Base-by-base conservation (phyloP, 2,797 vertebrate genomes). In the Harpagifer antarcticus region DNA sequence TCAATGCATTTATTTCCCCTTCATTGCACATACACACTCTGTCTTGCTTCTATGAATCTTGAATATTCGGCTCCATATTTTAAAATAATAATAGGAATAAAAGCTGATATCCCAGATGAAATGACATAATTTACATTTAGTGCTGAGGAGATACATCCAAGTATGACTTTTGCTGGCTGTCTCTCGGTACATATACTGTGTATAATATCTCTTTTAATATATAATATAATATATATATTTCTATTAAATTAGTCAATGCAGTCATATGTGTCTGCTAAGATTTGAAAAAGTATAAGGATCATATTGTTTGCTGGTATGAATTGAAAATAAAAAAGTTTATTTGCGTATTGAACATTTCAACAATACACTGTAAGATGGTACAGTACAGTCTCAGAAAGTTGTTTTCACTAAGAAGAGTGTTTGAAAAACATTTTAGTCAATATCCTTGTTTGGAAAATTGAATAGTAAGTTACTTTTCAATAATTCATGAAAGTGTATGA, bases 41-140 rank as follows among this genome's bases (percentile, higher is more conserved):
- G 76, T 84, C 82, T 82, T 73, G 72, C 77, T 78, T 89, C 76
- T 1, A 57, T 87, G 82, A 84, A 75, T 85, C 72, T 78, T 89
- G 77, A 83, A 88, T 85, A 86, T 82, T 86, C 74, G 75, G 65
- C 75, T 59, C 74, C 78, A 82, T 88, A 88, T 91, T 87, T 92
- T 84, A 83, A 82, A 82, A 90, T 84, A 81, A 86, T 91, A 91
- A 89, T 80, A 72, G 83, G 88, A 88, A 89, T 90, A 91, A 90
- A 91, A 88, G 63, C 64, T 82, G 76, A 90, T 90, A 88, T 86
- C 83, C 77, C 60, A 50, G 62, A 82, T 81, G 69, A 88, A 85
- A 91, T 83, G 1, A 76, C 76, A 82, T 78, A 55, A 74, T 86
- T 90, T 83, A 78, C 73, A 80, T 80, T 84, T 66, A 54, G 54